Evolutionary conservation across 2,113 vertebrate species (phyloP).

Genomic region (Archilochus colubris): DNA sequence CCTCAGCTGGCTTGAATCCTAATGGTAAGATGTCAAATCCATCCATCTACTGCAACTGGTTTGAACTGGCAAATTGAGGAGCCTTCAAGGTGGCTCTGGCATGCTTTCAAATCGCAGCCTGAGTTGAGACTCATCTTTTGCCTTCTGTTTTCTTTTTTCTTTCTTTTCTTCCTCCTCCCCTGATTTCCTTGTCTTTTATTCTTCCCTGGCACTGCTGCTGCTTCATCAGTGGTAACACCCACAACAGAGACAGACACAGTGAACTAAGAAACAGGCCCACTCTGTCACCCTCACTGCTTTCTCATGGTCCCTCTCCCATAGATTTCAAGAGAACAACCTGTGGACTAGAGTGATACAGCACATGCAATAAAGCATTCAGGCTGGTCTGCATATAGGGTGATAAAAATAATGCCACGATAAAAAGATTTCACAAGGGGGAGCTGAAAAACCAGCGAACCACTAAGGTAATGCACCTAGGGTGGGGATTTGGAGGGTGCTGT

Average conservation of each 20-base stretch:
- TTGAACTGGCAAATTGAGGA: background rate
- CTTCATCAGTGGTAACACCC: background rate
- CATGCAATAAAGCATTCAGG: background rate
- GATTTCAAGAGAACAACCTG: background rate
- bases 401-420: background rate
- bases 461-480: background rate
- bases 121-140: background rate
- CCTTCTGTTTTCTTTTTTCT: background rate
- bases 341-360: background rate
- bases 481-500: background rate
- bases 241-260: background rate
- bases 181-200: background rate
- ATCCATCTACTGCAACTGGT: background rate
- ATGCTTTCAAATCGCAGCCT: background rate
- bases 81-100: background rate
- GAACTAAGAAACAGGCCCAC: background rate
- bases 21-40: background rate
- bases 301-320: background rate
- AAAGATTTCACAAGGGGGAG: conserved; percentile 39
- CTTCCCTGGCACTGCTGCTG: background rate
- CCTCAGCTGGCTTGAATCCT: background rate
- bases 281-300: background rate
- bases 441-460: conserved; percentile 19
- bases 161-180: background rate
- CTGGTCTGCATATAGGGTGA: background rate